Evolutionary conservation across 2,888 invertebrate genomes (phyloP).

Genomic region (Boloria selene): DNA sequence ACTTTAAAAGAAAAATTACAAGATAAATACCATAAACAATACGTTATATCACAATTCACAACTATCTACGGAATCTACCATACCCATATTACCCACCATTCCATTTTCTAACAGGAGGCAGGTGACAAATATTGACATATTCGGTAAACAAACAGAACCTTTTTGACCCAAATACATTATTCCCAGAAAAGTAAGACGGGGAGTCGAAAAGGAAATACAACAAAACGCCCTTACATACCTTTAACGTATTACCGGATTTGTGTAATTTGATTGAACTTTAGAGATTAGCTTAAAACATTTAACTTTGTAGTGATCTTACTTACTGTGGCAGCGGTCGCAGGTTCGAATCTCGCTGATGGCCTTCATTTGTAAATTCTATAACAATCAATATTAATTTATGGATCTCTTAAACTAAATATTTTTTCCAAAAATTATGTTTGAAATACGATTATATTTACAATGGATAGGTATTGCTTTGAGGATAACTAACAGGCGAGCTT

Average conservation of each 20-base stretch:
- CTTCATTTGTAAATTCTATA: no score
- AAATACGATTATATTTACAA: no score
- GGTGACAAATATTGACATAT: conserved; percentile 64
- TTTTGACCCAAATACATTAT: conserved; percentile 64
- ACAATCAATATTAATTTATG: no score
- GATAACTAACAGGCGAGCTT: no score
- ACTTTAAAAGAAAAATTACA: no score
- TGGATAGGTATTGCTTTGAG: no score
- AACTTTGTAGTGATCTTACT: no score
- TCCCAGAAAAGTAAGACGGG: conserved; percentile 51
- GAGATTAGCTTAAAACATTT: no score
- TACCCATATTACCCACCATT: conserved; percentile 17
- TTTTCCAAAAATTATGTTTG: no score
- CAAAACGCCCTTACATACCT: conserved; percentile 15
- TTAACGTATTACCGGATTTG: conserved; percentile 45
- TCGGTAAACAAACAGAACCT: conserved; percentile 50
- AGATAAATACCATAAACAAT: background rate
- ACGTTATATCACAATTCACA: background rate
- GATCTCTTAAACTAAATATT: no score
- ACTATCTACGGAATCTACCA: conserved; percentile 26
- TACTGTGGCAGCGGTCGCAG: no score
- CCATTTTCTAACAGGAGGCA: conserved; percentile 36
- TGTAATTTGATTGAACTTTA: conserved; percentile 4
- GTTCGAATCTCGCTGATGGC: no score
- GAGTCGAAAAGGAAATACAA: conserved; percentile 27